Evolutionary conservation across 2,113 vertebrate genomes (phyloP).

Genomic region (Onychostruthus taczanowskii): DNA sequence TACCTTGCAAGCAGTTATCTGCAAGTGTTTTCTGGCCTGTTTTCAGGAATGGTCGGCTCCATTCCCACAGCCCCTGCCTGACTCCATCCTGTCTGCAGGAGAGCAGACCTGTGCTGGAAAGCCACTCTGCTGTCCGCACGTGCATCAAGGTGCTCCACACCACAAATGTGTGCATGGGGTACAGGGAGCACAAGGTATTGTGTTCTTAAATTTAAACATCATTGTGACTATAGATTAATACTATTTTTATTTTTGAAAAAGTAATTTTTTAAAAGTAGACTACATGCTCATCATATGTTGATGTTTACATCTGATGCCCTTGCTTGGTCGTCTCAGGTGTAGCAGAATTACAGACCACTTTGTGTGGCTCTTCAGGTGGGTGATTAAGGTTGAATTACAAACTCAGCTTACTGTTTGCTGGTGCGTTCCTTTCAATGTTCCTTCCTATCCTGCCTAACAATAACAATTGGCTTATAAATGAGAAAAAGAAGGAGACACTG

Average conservation of each 20-base stretch:
- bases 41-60: neutral
- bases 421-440: neutral
- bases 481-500: constrained; percentile 15
- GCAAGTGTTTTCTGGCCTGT: neutral
- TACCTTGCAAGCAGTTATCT: neutral
- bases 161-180: rapidly evolving
- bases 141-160: neutral
- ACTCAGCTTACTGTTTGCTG: neutral
- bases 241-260: neutral
- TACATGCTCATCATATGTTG: rapidly evolving
- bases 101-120: neutral
- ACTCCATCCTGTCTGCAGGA: neutral
- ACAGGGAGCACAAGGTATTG: neutral
- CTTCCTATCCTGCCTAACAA: neutral
- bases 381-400: neutral
- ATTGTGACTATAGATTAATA: neutral
- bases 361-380: neutral
- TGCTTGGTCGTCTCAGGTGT: neutral
- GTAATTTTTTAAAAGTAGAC: neutral
- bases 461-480: neutral
- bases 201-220: neutral
- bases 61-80: neutral
- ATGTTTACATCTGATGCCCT: rapidly evolving
- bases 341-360: neutral
- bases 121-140: rapidly evolving